phyloP scores from a whole-genome alignment of 2,797 vertebrate genomes.

The Anabas testudineus region DNA sequence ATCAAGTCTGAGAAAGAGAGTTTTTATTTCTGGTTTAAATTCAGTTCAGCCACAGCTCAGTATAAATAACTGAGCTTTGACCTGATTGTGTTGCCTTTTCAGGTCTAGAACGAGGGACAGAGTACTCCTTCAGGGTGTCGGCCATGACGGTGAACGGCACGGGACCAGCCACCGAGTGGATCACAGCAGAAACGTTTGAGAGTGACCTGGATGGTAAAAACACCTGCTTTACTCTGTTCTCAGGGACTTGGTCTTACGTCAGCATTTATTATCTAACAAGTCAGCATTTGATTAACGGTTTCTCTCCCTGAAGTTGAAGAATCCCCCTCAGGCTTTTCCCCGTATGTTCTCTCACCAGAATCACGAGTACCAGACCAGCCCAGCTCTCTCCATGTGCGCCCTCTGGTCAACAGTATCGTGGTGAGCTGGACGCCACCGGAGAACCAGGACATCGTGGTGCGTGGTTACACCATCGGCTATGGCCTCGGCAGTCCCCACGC shows the following conservation, averaged over 20 bases:
- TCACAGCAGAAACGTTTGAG: constrained; percentile 94
- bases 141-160: constrained; percentile 94
- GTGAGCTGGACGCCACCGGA: constrained; percentile 99
- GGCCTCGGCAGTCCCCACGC: constrained; percentile 97
- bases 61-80: neutral
- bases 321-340: neutral
- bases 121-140: constrained; percentile 94
- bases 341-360: constrained; percentile 79
- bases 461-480: constrained; percentile 96
- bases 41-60: neutral
- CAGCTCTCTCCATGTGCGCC: constrained; percentile 95
- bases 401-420: constrained; percentile 95
- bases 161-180: constrained; percentile 93
- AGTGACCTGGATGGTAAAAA: constrained; percentile 95
- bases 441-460: constrained; percentile 97
- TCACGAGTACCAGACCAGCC: constrained; percentile 94
- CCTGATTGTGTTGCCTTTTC: constrained; percentile 1
- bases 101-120: constrained; percentile 95
- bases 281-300: neutral
- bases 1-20: neutral
- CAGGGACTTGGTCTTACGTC: neutral
- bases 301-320: neutral
- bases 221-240: neutral
- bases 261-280: neutral
- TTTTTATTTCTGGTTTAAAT: constrained; percentile 17